These are phyloP conservation scores for Chelonus insularis DNA, from an alignment of 1,140 invertebrate species.

Conservation along the genomic window DNA sequence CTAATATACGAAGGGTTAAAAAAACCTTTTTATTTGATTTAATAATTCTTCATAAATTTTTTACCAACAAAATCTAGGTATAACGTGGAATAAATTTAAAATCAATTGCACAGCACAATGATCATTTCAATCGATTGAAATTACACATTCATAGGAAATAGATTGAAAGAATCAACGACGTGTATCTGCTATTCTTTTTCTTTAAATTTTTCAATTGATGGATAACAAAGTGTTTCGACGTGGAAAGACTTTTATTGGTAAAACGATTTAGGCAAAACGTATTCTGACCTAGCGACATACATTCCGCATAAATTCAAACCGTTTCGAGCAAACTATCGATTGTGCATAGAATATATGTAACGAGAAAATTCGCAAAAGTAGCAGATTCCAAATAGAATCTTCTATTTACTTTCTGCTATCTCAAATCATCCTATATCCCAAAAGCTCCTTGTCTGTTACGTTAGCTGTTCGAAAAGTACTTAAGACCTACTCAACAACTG, in stretches of 20 bases:
- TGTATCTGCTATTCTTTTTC: background rate
- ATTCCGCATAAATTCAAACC: constrained; percentile 15
- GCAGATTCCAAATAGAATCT: background rate
- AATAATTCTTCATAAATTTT: no score
- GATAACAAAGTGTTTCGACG: constrained; percentile 12
- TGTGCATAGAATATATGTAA: background rate
- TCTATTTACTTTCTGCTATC: background rate
- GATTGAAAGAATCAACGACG: background rate
- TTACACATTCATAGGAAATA: background rate
- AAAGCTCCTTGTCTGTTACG: constrained; percentile 20
- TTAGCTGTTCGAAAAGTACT: constrained; percentile 13
- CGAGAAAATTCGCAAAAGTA: background rate
- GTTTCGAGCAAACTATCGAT: background rate
- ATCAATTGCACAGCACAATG: no score
- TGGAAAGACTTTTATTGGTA: constrained; percentile 14
- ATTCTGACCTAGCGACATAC: constrained; percentile 23
- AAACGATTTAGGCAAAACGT: constrained; percentile 17
- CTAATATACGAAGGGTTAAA: no score
- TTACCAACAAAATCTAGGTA: no score
- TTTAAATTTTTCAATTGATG: constrained; percentile 12
- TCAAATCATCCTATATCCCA: constrained; percentile 18
- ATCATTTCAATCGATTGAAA: background rate
- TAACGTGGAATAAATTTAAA: no score
- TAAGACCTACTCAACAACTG: constrained; percentile 6
- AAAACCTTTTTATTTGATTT: no score